phyloP scores from a whole-genome alignment of 2,797 vertebrate genomes.

The Gymnodraco acuticeps region DNA sequence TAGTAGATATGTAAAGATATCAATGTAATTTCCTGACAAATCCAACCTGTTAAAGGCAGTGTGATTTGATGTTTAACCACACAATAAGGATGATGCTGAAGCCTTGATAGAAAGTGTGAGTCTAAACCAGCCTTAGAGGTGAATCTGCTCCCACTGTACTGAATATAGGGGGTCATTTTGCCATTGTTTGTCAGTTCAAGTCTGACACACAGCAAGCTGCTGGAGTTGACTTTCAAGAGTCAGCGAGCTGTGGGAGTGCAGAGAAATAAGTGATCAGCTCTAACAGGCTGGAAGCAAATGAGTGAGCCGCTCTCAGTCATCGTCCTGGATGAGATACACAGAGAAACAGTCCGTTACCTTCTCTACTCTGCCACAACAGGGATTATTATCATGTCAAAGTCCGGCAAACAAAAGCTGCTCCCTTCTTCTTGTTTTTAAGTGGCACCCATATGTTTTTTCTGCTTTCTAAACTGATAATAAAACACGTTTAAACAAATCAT shows the following conservation, averaged over 20 bases:
- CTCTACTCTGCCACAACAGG: constrained; percentile 23
- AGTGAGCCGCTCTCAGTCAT: constrained; percentile 54
- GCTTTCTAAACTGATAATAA: too few relatives aligned
- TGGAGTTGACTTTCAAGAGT: constrained; percentile 57
- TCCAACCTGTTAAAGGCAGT: not conserved
- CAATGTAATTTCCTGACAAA: constrained; percentile 1
- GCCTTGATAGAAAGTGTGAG: not conserved
- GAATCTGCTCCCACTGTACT: not conserved
- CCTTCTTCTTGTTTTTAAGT: not conserved
- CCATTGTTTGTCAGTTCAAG: constrained; percentile 32
- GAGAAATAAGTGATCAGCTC: constrained; percentile 61
- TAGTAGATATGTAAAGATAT: not conserved
- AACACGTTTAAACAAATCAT: too few relatives aligned
- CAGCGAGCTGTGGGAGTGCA: constrained; percentile 45
- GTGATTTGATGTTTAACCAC: constrained; percentile 1
- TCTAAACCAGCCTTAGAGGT: constrained; percentile 1
- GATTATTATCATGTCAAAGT: constrained; percentile 44
- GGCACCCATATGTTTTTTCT: too few relatives aligned
- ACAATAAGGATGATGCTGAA: not conserved
- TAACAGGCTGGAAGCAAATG: constrained; percentile 55
- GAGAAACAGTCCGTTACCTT: constrained; percentile 38
- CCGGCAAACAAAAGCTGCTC: constrained; percentile 19
- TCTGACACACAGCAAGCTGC: constrained; percentile 31
- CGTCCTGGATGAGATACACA: constrained; percentile 44
- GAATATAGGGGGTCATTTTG: constrained; percentile 5